Evolutionary conservation across 2,113 vertebrate genomes (phyloP), one percentile per base, ranked within the genome.

Genomic region (Microcebus jonahi): DNA sequence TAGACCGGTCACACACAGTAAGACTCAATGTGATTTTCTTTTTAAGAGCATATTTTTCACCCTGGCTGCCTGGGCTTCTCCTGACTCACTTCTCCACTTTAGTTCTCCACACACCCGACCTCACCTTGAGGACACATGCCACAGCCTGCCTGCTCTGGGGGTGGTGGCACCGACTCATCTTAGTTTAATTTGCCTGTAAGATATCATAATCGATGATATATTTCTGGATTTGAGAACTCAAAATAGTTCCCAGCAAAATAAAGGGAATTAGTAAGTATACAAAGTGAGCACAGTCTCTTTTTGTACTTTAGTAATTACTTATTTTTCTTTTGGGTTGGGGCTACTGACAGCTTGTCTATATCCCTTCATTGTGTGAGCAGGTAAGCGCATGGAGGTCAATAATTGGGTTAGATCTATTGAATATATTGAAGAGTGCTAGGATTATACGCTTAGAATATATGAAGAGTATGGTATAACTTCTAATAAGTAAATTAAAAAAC

Each of bases 21-120:
- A 88, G 57, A n/a, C 14, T 17, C 80, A 2, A 0, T 0, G 39
- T 36, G 31, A 27, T 18, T 61, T 36, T 70, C 45, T 17, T 57
- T 29, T 25, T 20, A 23, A 39, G 10, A 57, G 71, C 8, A 0
- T 5, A 39, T 29, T 50, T 50, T 36, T 29, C 67, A 17, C 27
- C 3, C 71, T 13, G 27, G 67, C 7, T 45, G 50, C 18, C 45
- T 5, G 6, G 77, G 39, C 8, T 5, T 90, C 59, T 57, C 88
- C 59, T 8, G 77, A 70, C 25, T 55, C 14, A 25, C 67, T 45
- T 27, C 59, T 71, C 53, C 2, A 2, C 8, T 2, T 3, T 15
- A 1, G 29, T 29, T 59, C 9, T 14, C 6, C 1, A 3, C n/a
- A 0, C 2, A 53, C 12, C 13, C 8, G 34, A 2, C 6, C 36